A percentile compares a stretch with the other conserved stretches of the same genome.
These are phyloP conservation scores for Axis porcinus DNA, from an alignment of 2,113 vertebrate genomes.

Conservation along the genomic window DNA sequence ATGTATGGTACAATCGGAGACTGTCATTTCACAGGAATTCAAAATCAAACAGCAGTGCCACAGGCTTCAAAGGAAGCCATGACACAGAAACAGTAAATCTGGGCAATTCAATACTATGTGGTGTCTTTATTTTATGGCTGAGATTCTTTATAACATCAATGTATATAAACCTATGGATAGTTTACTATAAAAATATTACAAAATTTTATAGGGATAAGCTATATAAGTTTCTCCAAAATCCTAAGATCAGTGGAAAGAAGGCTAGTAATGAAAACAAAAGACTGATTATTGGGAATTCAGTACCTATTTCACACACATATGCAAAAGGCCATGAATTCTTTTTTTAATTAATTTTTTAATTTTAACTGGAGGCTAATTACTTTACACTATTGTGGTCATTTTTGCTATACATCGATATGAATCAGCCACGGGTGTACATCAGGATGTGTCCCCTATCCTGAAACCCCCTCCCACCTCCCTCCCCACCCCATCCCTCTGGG, in stretches of 20 bases:
- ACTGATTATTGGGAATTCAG: not conserved
- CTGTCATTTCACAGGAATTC: not conserved
- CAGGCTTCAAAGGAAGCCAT: not conserved
- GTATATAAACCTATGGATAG: not conserved
- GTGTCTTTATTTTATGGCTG: not conserved
- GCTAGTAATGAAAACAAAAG: not conserved
- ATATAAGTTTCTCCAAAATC: not conserved
- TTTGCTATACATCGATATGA: not conserved
- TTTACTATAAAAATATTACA: not conserved
- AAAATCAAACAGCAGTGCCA: not conserved
- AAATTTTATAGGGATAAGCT: not conserved
- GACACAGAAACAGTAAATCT: not conserved
- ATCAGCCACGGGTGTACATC: not conserved
- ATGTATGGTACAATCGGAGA: not conserved
- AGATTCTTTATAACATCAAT: not conserved
- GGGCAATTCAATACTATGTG: not conserved
- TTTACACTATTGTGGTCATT: not conserved
- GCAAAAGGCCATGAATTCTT: not conserved
- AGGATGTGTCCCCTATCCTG: not conserved
- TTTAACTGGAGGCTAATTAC: not conserved
- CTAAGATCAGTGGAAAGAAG: not conserved
- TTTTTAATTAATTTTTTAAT: not conserved
- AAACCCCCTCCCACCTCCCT: not conserved
- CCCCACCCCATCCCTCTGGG: not conserved
- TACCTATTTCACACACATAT: not conserved